Evolutionary conservation across 2,888 invertebrate genomes (phyloP), one percentile per base, ranked within the genome.

Genomic region (Ceriagrion tenellum): DNA sequence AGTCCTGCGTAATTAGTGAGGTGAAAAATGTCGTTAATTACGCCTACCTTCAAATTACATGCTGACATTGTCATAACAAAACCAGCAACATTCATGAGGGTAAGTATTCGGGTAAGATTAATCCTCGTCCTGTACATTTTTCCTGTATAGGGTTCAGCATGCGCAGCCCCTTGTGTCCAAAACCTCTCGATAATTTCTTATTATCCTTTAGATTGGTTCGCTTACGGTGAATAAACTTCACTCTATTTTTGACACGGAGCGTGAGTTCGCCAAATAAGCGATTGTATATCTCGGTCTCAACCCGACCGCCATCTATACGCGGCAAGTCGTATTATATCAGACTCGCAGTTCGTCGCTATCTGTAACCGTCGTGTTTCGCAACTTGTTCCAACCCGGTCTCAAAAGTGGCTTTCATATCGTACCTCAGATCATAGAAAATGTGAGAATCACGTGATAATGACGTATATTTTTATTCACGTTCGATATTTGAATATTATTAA

Each of bases 281-380:
- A 35, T 63, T 93, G 63, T 40, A 93, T 93, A 74, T 91, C 91
- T 63, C 26, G 55, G 55, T n/a, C n/a, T 55, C 91, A 40, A 91
- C 59, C 20, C 23, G 23, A 40, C 91, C 91, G 91, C 91, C 91
- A 91, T 91, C 91, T 91, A 63, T 93, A 40, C n/a, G 93, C 69
- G 18, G 74, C 12, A 40, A n/a, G 47, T 23, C 63, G 47, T 63
- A 40, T 93, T 35, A 26, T 69, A 93, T 93, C 93, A 13, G 74
- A 74, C 93, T 47, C 69, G 59, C 30, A 35, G 81, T 81, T 81
- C 13, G 81, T 81, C 69, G 93, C 93, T 69, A 63, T 63, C 91
- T 91, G 18, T 16, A 55, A 47, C 88, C 40, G 88, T 55, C 47
- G 91, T 91, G 93, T 69, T 59, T 69, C 93, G 69, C 47, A 93